phyloP scores from a whole-genome alignment of 2,113 vertebrate genomes.

The Cyprinodon variegatus region DNA sequence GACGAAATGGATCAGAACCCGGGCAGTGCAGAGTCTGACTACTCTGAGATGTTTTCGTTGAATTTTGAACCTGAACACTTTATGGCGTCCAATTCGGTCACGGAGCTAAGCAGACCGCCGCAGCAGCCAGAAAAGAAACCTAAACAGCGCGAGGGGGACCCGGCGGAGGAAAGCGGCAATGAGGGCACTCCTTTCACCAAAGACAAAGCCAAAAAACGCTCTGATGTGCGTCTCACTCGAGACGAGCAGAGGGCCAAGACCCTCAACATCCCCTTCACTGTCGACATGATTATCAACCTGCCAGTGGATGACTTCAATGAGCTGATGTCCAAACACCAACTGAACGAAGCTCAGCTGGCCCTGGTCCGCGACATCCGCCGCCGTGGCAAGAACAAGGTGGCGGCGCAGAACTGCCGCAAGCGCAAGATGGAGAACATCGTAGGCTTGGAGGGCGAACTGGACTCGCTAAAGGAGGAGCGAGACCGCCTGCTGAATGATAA shows the following conservation, averaged over 20 bases:
- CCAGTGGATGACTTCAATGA: constrained; percentile 97
- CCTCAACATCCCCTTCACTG: constrained; percentile 93
- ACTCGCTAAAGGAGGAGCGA: constrained; percentile 92
- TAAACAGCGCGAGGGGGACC: constrained; percentile 77
- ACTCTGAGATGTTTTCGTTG: constrained; percentile 74
- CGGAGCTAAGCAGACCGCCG: constrained; percentile 19
- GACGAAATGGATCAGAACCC: constrained; percentile 87
- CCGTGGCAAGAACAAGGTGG: constrained; percentile 98
- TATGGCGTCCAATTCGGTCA: constrained; percentile 44
- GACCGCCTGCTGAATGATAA: constrained; percentile 89
- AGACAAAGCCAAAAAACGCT: constrained; percentile 85
- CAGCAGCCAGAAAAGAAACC: constrained; percentile 43
- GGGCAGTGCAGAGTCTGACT: constrained; percentile 79
- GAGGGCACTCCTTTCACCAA: constrained; percentile 85
- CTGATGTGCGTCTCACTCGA: constrained; percentile 90
- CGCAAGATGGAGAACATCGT: constrained; percentile 98
- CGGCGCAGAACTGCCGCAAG: constrained; percentile 98
- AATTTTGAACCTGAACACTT: constrained; percentile 76
- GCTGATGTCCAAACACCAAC: constrained; percentile 95
- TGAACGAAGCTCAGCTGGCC: constrained; percentile 90
- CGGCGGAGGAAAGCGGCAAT: constrained; percentile 76
- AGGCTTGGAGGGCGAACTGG: constrained; percentile 91
- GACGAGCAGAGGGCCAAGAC: constrained; percentile 94
- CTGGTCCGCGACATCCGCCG: constrained; percentile 96
- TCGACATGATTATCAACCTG: constrained; percentile 94